A percentile compares a stretch with the other conserved stretches of the same genome.
Evolutionary conservation across 2,113 vertebrate species (phyloP).

Genomic region (Hiodon tergisus): DNA sequence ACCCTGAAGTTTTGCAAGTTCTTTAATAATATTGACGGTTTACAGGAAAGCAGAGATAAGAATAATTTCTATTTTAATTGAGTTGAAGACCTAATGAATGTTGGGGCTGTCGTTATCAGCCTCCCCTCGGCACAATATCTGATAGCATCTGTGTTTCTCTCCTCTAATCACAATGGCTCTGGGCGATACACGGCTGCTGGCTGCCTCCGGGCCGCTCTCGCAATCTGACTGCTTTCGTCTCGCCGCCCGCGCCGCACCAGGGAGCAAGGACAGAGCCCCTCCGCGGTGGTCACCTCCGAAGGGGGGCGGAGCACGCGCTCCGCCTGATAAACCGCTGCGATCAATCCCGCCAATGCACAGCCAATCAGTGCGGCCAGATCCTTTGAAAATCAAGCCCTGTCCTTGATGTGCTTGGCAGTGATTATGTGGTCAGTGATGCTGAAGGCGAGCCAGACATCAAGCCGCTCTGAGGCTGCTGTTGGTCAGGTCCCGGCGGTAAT

Average conservation of each 20-base stretch:
- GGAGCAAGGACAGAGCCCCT: conserved; percentile 57
- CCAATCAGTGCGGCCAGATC: conserved; percentile 65
- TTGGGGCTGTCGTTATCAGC: conserved; percentile 43
- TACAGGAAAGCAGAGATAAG: conserved; percentile 41
- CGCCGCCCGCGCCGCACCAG: conserved; percentile 43
- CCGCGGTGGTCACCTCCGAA: conserved; percentile 57
- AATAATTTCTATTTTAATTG: conserved; percentile 56
- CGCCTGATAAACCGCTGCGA: conserved; percentile 74
- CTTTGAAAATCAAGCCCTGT: conserved; percentile 73
- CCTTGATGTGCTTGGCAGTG: conserved; percentile 66
- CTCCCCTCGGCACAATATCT: conserved; percentile 44
- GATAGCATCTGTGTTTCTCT: conserved; percentile 49
- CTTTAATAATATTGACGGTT: conserved; percentile 47
- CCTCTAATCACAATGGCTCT: conserved; percentile 39
- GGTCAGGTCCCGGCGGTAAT: conserved; percentile 66
- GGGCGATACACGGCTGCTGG: conserved; percentile 51
- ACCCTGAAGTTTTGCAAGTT: conserved; percentile 28
- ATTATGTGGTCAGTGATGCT: conserved; percentile 70
- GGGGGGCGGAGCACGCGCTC: conserved; percentile 66
- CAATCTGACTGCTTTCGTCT: conserved; percentile 40
- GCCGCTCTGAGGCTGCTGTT: conserved; percentile 53
- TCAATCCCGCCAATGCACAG: conserved; percentile 72
- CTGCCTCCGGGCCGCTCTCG: conserved; percentile 52
- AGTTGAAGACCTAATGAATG: conserved; percentile 58
- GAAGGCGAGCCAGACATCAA: conserved; percentile 70